A percentile compares a stretch with the other conserved stretches of the same genome.
Evolutionary conservation across 2,888 invertebrate genomes (phyloP).

Genomic region (Acheta domesticus): DNA sequence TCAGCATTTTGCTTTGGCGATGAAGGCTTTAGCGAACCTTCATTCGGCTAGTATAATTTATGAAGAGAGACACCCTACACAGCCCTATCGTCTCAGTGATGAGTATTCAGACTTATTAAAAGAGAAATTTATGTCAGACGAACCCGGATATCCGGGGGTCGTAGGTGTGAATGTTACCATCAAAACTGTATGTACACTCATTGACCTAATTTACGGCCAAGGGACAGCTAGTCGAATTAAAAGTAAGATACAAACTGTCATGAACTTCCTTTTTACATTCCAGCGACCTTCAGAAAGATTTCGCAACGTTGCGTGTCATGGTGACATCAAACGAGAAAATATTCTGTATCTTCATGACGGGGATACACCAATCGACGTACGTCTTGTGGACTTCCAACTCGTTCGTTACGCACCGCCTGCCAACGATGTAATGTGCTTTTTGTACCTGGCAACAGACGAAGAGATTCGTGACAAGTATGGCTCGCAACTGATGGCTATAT

Average conservation of each 20-base stretch:
- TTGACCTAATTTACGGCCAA: neutral
- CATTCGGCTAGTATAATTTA: neutral
- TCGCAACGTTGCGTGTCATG: neutral
- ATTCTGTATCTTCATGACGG: neutral
- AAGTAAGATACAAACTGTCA: neutral
- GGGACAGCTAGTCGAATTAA: neutral
- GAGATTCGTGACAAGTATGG: neutral
- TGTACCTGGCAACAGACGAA: neutral
- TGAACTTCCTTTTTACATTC: neutral
- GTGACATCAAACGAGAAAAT: neutral
- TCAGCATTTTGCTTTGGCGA: neutral
- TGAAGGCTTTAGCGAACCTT: neutral
- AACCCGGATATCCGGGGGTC: neutral
- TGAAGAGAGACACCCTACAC: slow-evolving; percentile 8
- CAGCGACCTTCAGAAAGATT: neutral
- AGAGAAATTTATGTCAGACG: neutral
- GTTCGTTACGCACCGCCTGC: neutral
- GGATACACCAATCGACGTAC: neutral
- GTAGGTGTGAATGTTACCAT: neutral
- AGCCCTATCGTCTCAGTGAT: neutral
- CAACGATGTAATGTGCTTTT: neutral
- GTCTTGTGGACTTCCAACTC: neutral
- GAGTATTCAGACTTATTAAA: neutral
- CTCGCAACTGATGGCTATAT: neutral
- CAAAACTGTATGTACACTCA: neutral